These are phyloP conservation scores for Gadus macrocephalus DNA, from an alignment of 2,113 vertebrate genomes.

Conservation along the genomic window DNA sequence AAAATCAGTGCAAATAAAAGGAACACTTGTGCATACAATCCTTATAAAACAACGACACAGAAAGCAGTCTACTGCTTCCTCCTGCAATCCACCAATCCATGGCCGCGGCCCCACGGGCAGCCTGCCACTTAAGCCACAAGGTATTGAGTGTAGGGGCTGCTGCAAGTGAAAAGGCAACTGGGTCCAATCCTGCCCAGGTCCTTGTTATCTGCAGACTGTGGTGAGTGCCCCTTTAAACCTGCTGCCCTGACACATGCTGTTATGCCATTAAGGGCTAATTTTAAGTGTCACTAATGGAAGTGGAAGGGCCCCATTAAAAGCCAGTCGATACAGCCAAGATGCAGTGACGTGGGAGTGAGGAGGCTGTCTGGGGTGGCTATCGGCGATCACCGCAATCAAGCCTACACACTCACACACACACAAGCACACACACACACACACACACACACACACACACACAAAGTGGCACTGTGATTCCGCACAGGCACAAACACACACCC, in stretches of 20 bases:
- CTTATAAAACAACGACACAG: no score
- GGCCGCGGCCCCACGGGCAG: no score
- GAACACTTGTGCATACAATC: no score
- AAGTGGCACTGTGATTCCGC: not conserved
- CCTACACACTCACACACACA: conserved; percentile 6
- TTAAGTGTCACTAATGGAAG: conserved; percentile 52
- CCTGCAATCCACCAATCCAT: no score
- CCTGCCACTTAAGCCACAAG: no score
- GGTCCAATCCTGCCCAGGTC: not conserved
- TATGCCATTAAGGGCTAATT: conserved; percentile 56
- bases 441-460: not conserved
- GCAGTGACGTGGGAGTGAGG: conserved; percentile 19
- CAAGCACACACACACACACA: not conserved
- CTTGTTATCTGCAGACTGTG: conserved; percentile 37
- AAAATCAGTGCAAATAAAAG: no score
- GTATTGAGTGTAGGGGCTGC: no score
- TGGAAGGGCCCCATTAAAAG: conserved; percentile 44
- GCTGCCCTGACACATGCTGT: conserved; percentile 54
- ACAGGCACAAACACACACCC: conserved; percentile 4
- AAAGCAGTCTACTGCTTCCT: no score
- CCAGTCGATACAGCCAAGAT: conserved; percentile 39
- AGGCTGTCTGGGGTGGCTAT: conserved; percentile 9
- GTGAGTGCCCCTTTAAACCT: conserved; percentile 21
- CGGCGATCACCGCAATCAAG: conserved; percentile 41
- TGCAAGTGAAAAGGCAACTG: no score